Percentiles rank a stretch among this genome's conserved stretches.
These are phyloP conservation scores for Ichneumoninae sp. DNA, from an alignment of 2,888 invertebrate genomes.

Conservation along the genomic window DNA sequence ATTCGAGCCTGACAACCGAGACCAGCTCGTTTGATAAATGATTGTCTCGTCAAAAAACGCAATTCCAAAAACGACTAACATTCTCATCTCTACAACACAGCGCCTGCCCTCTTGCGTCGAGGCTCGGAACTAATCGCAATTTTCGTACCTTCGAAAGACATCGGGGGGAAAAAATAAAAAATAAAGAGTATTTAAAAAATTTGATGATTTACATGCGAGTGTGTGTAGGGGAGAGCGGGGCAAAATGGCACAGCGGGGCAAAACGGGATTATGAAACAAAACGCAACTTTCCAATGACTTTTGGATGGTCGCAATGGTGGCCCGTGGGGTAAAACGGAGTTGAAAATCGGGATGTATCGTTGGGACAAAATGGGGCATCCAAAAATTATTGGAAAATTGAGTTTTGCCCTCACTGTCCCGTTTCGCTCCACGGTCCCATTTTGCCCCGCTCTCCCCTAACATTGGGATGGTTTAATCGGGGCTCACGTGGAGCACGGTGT, in stretches of 20 bases:
- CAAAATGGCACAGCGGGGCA: no score
- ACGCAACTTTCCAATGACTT: no score
- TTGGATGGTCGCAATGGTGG: no score
- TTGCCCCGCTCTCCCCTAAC: background rate
- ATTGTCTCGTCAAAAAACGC: conserved; percentile 81
- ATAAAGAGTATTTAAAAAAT: background rate
- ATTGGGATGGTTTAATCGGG: conserved; percentile 49
- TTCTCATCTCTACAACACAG: conserved; percentile 41
- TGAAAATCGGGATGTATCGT: no score
- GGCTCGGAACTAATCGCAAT: background rate
- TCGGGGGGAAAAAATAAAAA: background rate
- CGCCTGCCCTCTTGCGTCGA: background rate
- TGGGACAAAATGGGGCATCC: no score
- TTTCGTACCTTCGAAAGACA: background rate
- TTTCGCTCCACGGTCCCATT: no score
- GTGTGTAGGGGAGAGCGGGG: background rate
- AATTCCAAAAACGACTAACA: conserved; percentile 70
- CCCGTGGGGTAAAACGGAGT: no score
- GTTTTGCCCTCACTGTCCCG: no score
- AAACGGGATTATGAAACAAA: no score
- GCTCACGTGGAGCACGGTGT: conserved; percentile 65
- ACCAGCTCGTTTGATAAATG: conserved; percentile 69
- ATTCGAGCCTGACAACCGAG: conserved; percentile 52
- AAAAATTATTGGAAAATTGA: no score
- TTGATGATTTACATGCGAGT: background rate